phyloP scores from a whole-genome alignment of 2,797 vertebrate genomes.

The Channallabes apus region DNA sequence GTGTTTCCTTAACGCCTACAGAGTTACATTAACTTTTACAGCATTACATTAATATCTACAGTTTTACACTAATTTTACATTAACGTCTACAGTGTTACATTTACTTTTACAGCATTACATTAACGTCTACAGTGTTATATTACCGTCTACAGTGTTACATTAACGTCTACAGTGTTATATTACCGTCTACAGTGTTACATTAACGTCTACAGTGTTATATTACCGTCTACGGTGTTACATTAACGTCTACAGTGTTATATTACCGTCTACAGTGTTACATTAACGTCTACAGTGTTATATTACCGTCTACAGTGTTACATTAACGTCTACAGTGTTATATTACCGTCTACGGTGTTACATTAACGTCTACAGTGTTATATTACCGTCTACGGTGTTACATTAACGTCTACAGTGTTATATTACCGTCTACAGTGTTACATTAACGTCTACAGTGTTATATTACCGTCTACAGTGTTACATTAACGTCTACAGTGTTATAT shows the following conservation, averaged over 20 bases:
- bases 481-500: background rate
- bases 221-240: background rate
- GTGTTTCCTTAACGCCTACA: too few species aligned
- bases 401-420: background rate
- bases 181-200: background rate
- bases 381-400: background rate
- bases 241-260: too few species aligned
- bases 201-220: too few species aligned
- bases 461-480: background rate
- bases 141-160: background rate
- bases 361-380: background rate
- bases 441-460: background rate
- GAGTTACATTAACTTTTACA: too few species aligned
- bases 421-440: background rate
- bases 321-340: too few species aligned
- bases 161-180: background rate
- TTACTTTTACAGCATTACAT: background rate
- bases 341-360: background rate
- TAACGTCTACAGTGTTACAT: background rate
- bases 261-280: too few species aligned
- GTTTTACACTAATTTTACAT: too few species aligned
- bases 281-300: background rate
- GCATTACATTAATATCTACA: too few species aligned
- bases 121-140: background rate
- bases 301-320: background rate